Percentiles rank a stretch among this genome's conserved stretches.
These are phyloP conservation scores for Bursaphelenchus mucronatus DNA, from an alignment of 1,140 invertebrate species.

Conservation along the genomic window DNA sequence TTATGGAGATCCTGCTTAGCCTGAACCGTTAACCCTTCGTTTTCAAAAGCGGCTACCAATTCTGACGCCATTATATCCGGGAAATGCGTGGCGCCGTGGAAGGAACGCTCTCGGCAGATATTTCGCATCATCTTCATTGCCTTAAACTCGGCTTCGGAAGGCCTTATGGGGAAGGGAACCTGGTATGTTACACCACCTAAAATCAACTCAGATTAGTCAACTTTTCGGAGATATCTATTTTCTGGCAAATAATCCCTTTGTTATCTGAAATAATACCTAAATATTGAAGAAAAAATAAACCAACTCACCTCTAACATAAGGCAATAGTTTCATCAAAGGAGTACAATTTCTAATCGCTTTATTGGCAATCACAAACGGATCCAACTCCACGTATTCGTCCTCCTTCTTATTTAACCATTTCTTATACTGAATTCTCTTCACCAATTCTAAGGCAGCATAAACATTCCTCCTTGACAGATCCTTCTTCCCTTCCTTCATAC, in stretches of 20 bases:
- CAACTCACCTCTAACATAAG: constrained; percentile 45
- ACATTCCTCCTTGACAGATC: constrained; percentile 45
- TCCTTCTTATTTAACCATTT: constrained; percentile 44
- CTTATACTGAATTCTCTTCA: constrained; percentile 55
- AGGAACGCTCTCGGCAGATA: constrained; percentile 45
- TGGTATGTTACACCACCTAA: constrained; percentile 53
- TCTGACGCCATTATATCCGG: constrained; percentile 48
- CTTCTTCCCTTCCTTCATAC: constrained; percentile 49
- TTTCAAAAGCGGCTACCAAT: constrained; percentile 50
- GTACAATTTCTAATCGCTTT: constrained; percentile 52
- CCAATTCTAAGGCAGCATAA: constrained; percentile 48
- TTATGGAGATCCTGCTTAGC: constrained; percentile 64
- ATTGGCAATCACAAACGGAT: constrained; percentile 50
- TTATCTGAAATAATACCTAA: constrained; percentile 1
- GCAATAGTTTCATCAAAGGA: constrained; percentile 57
- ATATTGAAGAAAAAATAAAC: constrained; percentile 22
- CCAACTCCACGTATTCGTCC: constrained; percentile 48
- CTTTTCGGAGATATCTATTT: constrained; percentile 3
- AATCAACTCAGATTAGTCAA: constrained; percentile 24
- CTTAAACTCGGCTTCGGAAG: constrained; percentile 51
- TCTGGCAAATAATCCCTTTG: neutral
- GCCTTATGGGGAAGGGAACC: constrained; percentile 54
- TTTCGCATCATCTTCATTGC: constrained; percentile 60
- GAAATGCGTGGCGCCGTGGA: constrained; percentile 36
- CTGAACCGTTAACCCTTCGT: constrained; percentile 62